Conservation (phyloP, 2,888 invertebrate species). For the Synergus gifuensis region DNA sequence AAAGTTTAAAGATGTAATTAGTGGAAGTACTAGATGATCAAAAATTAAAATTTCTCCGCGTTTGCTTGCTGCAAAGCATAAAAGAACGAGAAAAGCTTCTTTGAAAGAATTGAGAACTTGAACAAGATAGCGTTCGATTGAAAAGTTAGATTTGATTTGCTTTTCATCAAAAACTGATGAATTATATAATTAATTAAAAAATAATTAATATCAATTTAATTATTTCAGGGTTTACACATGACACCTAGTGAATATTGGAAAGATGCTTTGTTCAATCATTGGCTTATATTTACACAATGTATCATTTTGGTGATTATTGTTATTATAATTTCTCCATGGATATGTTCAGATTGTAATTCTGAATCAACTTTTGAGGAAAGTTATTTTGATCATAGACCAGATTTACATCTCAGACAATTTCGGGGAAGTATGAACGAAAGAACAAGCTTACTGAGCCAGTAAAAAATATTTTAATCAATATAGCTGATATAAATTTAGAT, state of each 20-base stretch:
- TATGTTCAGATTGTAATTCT: constrained; percentile 52
- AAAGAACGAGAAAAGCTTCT: constrained; percentile 7
- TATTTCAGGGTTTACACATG: background rate
- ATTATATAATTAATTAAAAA: background rate
- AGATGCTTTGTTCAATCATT: constrained; percentile 55
- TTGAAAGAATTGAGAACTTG: background rate
- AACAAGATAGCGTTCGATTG: constrained; percentile 4
- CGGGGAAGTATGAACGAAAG: background rate
- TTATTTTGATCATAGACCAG: constrained; percentile 26
- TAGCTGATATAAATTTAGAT: background rate
- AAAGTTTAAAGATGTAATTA: constrained; percentile 1
- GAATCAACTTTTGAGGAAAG: constrained; percentile 12
- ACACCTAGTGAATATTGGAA: constrained; percentile 58
- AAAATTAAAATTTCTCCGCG: constrained; percentile 22
- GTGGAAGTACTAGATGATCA: background rate
- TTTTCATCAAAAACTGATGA: constrained; percentile 13
- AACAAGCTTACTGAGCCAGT: background rate
- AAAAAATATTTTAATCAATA: background rate
- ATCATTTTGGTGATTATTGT: constrained; percentile 55
- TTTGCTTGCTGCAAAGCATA: background rate
- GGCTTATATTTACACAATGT: constrained; percentile 57
- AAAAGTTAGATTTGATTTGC: constrained; percentile 24
- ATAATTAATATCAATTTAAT: background rate
- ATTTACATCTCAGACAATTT: constrained; percentile 16
- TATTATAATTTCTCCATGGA: constrained; percentile 55